Base-by-base conservation (phyloP, 2,888 invertebrate species). In the Pilophorus perplexus region DNA sequence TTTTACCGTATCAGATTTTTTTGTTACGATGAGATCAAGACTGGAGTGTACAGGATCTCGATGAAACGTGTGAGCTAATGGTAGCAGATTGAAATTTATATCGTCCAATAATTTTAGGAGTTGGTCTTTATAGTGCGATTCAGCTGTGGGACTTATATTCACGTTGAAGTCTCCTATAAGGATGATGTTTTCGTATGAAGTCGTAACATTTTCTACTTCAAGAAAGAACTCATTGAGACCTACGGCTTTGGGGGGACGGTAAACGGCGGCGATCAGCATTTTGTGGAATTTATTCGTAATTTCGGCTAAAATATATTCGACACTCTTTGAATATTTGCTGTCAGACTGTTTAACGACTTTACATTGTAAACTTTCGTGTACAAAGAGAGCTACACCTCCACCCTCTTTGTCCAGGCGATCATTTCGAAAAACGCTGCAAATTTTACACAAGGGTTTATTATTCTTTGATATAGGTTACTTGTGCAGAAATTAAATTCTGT, bases 271-370 rank as follows among this genome's bases (percentile, higher is more conserved):
- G 2, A 59, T 18, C 2, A 59, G 25, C 5, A 42, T 27, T 59
- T 59, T 59, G 2, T 20, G 18, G 8, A 42, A 59, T 25, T 16
- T 27, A 44, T 44, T 44, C 1, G 59, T 42, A 16, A 59, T 44
- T 59, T 59, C 59, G 12, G 44, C 59, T 12, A 42, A 12, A 2
- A 59, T 42, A 28, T 42, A 59, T 16, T 59, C 59, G 6, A 59
- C 25, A 10, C 14, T 23, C 23, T 44, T 59, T 8, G 23, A 42
- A 44, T 59, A 59, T 8, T 18, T 28, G 6, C 59, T 16, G 18
- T 10, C 14, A 6, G 59, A 59, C 28, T 59, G 42, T n/a, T 27
- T 59, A 1, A 42, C 2, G 1, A 59, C 18, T 23, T 8, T 40
- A 44, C 59, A 59, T 5, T 59, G 22, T 6, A 59, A 16, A 2